Base-by-base conservation (phyloP, 2,113 vertebrate species). In the Probosciger aterrimus region DNA sequence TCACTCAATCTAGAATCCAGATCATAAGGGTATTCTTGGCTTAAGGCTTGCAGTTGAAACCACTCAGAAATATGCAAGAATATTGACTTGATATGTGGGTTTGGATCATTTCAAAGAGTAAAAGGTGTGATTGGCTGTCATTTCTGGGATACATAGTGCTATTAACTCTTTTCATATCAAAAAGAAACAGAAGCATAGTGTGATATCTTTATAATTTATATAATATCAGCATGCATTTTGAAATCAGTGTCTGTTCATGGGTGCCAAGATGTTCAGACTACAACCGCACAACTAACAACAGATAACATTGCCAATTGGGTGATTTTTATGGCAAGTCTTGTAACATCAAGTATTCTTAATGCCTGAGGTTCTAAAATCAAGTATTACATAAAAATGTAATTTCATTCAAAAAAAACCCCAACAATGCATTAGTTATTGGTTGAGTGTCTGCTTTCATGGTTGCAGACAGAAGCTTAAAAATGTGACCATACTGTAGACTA, bases 11-110 rank as follows among this genome's bases (percentile, higher is more conserved):
- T 94, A 94, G 73, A 95, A 88, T 96, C 68, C 90, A 88, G 78
- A 93, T 90, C 95, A 92, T 44, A 92, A 60, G 86, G 19, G 75
- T 78, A 96, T 78, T 86, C 62, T 96, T 97, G 95, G 95, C 93
- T 75, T 65, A 75, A 76, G 18, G 11, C 27, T 90, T 78, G 24
- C 27, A 78, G 80, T 46, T 88, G 69, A 93, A 95, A 94, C 88
- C 92, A 46, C 88, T 92, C 24, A 90, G 60, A 86, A 94, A 78
- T 81, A 92, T n/a, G 2, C 25, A 14, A 53, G 93, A 93, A 83
- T 90, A 92, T 93, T 90, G 79, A 92, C 62, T 88, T 90, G 95
- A 88, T 96, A 91, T 73, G 60, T 94, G 92, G 95, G 67, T 96
- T 94, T 96, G 88, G 80, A 95, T 78, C 10, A 90, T 86, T 92